A percentile compares a stretch with the other conserved stretches of the same genome.
Conservation (phyloP, 2,797 vertebrate genomes). For the Argentina silus region DNA sequence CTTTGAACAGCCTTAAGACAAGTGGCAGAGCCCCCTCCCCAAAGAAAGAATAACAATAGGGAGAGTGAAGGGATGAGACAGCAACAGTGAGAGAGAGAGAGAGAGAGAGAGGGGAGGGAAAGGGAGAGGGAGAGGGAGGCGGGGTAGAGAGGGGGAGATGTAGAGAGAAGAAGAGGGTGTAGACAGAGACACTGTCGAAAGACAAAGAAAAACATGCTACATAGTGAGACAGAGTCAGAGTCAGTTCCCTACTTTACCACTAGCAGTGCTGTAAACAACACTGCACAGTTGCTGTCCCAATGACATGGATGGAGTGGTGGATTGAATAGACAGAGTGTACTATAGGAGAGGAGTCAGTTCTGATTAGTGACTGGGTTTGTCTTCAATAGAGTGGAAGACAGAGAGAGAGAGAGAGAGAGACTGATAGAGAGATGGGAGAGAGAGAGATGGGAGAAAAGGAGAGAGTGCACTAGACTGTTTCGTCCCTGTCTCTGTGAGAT, state of each 20-base stretch:
- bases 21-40: background rate
- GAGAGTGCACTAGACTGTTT: constrained; percentile 40
- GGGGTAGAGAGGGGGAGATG: background rate
- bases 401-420: constrained; percentile 13
- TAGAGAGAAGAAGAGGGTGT: background rate
- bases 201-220: background rate
- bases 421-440: background rate
- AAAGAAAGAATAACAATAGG: background rate
- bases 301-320: background rate
- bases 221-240: background rate
- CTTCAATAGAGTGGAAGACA: background rate
- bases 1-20: constrained; percentile 31
- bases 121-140: background rate
- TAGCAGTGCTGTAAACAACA: background rate
- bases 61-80: constrained; percentile 2
- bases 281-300: background rate
- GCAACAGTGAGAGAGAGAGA: constrained; percentile 28
- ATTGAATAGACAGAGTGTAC: background rate
- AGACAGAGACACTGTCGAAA: background rate
- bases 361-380: constrained; percentile 6
- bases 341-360: background rate
- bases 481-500: constrained; percentile 56
- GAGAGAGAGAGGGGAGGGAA: background rate
- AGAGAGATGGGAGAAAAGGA: constrained; percentile 7
- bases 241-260: background rate